Evolutionary conservation across 1,140 invertebrate genomes (phyloP).

Genomic region (Vanessa tameamea): DNA sequence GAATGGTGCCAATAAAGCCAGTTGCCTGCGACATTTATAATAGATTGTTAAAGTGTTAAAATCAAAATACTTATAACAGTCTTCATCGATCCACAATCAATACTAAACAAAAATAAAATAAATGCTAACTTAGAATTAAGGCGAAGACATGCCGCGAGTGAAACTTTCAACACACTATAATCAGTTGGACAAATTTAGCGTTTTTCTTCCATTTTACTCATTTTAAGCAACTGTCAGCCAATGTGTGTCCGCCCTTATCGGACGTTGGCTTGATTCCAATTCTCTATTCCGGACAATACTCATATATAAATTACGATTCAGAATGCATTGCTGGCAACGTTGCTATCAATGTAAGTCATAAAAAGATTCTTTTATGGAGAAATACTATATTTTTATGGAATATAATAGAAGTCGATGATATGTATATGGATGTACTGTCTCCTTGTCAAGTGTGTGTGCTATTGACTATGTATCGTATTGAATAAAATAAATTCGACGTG

Average conservation of each 20-base stretch:
- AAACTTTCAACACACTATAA: background rate
- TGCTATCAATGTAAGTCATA: conserved; percentile 31
- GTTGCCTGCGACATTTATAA: too few relatives aligned
- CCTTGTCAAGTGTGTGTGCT: background rate
- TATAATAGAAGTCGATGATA: conserved; percentile 2
- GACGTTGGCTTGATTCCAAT: conserved; percentile 21
- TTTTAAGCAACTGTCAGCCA: conserved; percentile 1
- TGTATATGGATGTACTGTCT: background rate
- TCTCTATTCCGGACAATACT: conserved; percentile 28
- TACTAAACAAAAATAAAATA: too few relatives aligned
- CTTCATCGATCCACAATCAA: too few relatives aligned
- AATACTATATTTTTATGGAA: conserved; percentile 14
- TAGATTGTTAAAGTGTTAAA: too few relatives aligned
- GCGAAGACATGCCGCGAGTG: background rate
- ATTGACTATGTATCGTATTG: conserved; percentile 3
- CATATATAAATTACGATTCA: conserved; percentile 35
- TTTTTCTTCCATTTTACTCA: background rate
- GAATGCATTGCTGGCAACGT: conserved; percentile 29
- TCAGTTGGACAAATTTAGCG: background rate
- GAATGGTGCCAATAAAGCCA: too few relatives aligned
- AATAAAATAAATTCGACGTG: background rate
- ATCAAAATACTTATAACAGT: too few relatives aligned
- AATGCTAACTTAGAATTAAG: background rate
- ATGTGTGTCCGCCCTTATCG: conserved; percentile 14
- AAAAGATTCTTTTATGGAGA: conserved; percentile 19